phyloP scores from a whole-genome alignment of 2,113 vertebrate species.

The Geothlypis trichas region DNA sequence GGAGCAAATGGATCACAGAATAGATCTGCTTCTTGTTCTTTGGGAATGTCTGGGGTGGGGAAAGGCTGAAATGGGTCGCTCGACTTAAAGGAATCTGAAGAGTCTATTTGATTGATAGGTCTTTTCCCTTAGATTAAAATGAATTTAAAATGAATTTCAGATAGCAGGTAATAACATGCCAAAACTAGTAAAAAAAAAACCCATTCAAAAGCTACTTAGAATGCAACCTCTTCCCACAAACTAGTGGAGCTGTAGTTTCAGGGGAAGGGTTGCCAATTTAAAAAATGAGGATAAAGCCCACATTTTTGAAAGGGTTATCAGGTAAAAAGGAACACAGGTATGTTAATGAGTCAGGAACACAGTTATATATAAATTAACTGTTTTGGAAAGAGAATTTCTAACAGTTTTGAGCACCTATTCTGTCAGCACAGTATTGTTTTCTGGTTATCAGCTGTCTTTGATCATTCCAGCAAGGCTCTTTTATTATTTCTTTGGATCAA shows the following conservation, averaged over 20 bases:
- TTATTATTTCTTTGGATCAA: not conserved
- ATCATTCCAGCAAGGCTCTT: not conserved
- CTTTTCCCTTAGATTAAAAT: constrained; percentile 89
- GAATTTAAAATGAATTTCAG: constrained; percentile 69
- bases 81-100: constrained; percentile 91
- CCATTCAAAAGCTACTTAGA: constrained; percentile 17
- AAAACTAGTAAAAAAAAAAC: not conserved
- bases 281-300: not conserved
- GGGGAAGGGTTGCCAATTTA: not conserved
- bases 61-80: constrained; percentile 89
- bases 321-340: not conserved
- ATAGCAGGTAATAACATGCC: constrained; percentile 60
- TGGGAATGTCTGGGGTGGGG: constrained; percentile 85
- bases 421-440: not conserved
- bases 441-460: not conserved
- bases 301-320: not conserved
- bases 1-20: constrained; percentile 90
- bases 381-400: not conserved
- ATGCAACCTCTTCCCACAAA: not conserved
- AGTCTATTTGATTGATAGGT: constrained; percentile 87
- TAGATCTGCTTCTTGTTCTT: constrained; percentile 87
- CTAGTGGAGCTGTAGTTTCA: not conserved
- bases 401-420: not conserved
- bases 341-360: not conserved
- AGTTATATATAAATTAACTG: not conserved